Base-by-base conservation (phyloP, 2,113 vertebrate genomes). In the Sander lucioperca region DNA sequence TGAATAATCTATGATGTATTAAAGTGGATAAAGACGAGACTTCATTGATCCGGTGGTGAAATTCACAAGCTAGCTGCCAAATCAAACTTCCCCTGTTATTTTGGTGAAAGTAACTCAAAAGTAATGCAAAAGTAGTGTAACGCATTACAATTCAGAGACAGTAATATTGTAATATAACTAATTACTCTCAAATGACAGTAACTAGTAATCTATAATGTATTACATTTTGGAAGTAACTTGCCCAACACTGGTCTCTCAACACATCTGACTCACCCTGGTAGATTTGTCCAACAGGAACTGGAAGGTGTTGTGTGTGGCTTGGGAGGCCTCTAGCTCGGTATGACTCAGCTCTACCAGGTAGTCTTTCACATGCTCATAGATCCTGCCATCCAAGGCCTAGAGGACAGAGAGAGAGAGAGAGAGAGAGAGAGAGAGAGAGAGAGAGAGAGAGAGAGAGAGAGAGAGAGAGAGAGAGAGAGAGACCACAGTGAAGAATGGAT, bases 241-340 rank as follows among this genome's bases (percentile, higher is more conserved):
- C n/a, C n/a, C n/a, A n/a, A n/a, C n/a, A n/a, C n/a, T n/a, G n/a
- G 57, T 80, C 45, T 54, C 47, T 45, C 33, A 30, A 14, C 50
- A 72, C 39, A 45, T 80, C 6, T 71, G 47, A 89, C 96, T 97
- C 92, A 98, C 98, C 95, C 97, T 95, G 91, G 95, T 97, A 86
- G 97, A 98, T 91, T 97, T 97, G 93, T 99, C 98, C 95, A 99
- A 94, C 81, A 99, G 94, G 91, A 98, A 98, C 89, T 99, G 97
- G 95, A 97, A 99, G 14, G 98, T 98, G 93, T 96, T 98, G 87
- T 99, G 98, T 79, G 97, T 94, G 80, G 97, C 96, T 91, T 99
- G 97, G 80, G 97, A 99, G 4, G 96, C 95, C 93, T 99, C 98
- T 77, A 99, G 96, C 66, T 99, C 98, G 23, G 97, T 99, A 65